Conservation (phyloP, 1,140 invertebrate species). For the Anagrus nilaparvatae region DNA sequence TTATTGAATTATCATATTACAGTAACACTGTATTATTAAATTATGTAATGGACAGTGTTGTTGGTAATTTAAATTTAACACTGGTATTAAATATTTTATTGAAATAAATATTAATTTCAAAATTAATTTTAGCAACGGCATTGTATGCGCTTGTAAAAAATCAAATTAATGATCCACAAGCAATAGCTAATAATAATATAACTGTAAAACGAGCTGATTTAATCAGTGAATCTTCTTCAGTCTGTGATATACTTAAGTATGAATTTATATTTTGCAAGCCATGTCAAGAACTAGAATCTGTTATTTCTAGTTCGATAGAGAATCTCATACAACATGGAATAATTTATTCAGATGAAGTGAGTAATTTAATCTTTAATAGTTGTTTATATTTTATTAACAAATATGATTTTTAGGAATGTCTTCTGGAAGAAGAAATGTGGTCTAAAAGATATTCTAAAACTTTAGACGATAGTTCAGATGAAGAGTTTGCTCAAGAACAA, state of each 20-base stretch:
- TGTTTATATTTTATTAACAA: neutral
- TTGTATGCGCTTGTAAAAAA: slow-evolving; percentile 40
- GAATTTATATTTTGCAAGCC: slow-evolving; percentile 79
- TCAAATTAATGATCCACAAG: slow-evolving; percentile 25
- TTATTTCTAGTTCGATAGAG: slow-evolving; percentile 50
- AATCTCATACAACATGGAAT: slow-evolving; percentile 42
- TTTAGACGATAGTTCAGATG: slow-evolving; percentile 40
- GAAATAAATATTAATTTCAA: too few species aligned
- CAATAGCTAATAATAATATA: slow-evolving; percentile 27
- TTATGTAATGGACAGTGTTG: slow-evolving; percentile 66
- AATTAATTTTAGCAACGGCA: slow-evolving; percentile 60
- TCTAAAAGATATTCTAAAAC: slow-evolving; percentile 34
- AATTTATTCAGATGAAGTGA: slow-evolving; percentile 40
- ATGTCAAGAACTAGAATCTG: slow-evolving; percentile 54
- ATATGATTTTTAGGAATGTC: slow-evolving; percentile 19
- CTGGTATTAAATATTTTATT: too few species aligned
- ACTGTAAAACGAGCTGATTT: slow-evolving; percentile 39
- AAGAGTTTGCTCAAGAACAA: slow-evolving; percentile 22
- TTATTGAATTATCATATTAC: slow-evolving; percentile 82
- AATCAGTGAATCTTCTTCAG: slow-evolving; percentile 45
- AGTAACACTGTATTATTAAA: slow-evolving; percentile 66
- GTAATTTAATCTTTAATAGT: slow-evolving; percentile 8
- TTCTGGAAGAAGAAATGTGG: slow-evolving; percentile 33
- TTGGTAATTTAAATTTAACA: too few species aligned
- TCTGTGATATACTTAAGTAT: slow-evolving; percentile 69